Conservation (phyloP, 2,113 vertebrate species). For the Neofelis nebulosa region DNA sequence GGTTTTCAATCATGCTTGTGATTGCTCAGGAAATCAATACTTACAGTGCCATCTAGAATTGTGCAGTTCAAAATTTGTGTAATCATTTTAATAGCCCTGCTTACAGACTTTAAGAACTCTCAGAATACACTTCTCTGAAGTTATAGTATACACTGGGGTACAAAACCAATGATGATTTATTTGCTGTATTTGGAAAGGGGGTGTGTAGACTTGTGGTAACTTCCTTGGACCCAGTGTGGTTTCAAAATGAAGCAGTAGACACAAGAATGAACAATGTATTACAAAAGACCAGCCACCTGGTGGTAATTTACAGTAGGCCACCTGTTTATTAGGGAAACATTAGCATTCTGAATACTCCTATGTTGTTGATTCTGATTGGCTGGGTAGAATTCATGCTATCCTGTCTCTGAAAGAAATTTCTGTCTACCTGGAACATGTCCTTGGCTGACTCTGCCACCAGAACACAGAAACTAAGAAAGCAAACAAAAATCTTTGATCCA, state of each 20-base stretch:
- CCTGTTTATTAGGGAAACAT: not conserved
- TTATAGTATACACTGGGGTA: not conserved
- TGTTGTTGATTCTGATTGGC: not conserved
- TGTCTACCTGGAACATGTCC: not conserved
- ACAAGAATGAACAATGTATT: not conserved
- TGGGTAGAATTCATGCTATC: not conserved
- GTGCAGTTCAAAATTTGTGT: not conserved
- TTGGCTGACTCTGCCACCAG: not conserved
- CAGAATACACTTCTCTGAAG: not conserved
- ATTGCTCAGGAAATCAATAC: not conserved
- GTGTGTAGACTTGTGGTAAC: not conserved
- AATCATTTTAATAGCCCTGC: not conserved
- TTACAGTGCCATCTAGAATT: not conserved
- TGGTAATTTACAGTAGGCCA: not conserved
- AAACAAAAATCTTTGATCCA: not conserved
- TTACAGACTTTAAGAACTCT: not conserved
- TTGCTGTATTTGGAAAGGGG: not conserved
- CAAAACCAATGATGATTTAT: not conserved
- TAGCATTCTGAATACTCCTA: not conserved
- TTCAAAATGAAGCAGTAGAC: not conserved
- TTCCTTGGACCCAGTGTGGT: not conserved
- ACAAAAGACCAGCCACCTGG: not conserved
- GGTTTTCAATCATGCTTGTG: not conserved
- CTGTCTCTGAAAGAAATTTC: not conserved
- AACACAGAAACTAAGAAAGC: not conserved